These are phyloP conservation scores for Rhopalosiphum padi DNA, from an alignment of 1,140 invertebrate species.

Conservation along the genomic window DNA sequence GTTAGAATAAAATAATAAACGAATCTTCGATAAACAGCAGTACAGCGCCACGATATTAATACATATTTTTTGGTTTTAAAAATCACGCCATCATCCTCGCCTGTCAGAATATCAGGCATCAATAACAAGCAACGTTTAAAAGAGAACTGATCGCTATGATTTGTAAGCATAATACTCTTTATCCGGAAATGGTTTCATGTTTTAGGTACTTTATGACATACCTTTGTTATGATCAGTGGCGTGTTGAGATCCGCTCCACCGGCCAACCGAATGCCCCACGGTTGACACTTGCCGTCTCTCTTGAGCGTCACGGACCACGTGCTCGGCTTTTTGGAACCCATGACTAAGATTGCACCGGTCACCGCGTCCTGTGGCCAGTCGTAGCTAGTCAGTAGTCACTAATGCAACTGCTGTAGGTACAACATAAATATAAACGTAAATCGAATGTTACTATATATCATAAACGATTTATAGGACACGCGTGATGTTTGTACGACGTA, in stretches of 20 bases:
- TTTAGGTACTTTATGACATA: slow-evolving; percentile 64
- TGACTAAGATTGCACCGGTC: background rate
- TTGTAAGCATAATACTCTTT: background rate
- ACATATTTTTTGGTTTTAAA: background rate
- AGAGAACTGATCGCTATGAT: background rate
- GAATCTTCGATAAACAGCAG: background rate
- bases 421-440: background rate
- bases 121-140: background rate
- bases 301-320: slow-evolving; percentile 77
- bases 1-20: background rate
- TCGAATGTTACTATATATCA: background rate
- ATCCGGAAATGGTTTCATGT: background rate
- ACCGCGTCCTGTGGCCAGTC: background rate
- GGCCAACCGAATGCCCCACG: slow-evolving; percentile 91
- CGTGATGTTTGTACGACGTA: background rate
- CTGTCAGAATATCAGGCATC: background rate
- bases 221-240: slow-evolving; percentile 90
- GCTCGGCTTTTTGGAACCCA: slow-evolving; percentile 50
- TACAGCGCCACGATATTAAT: too few relatives aligned
- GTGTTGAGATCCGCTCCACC: slow-evolving; percentile 86
- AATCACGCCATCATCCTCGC: background rate
- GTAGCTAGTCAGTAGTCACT: background rate
- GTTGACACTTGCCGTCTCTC: slow-evolving; percentile 76
- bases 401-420: background rate
- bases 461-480: background rate